Evolutionary conservation across 2,797 vertebrate genomes (phyloP), one percentile per base, ranked within the genome.

Genomic region (Lycodopsis pacificus): DNA sequence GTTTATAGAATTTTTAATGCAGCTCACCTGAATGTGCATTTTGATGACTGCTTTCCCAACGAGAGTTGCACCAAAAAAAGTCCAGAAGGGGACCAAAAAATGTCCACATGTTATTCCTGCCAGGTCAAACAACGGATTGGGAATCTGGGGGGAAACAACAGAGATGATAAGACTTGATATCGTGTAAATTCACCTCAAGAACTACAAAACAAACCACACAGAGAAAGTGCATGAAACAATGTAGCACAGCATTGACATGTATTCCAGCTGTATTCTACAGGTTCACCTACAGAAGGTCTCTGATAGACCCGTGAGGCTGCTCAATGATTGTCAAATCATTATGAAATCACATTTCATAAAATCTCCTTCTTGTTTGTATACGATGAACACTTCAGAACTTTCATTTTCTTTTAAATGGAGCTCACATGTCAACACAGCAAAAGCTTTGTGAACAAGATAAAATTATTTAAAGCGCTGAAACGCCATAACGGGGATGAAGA

Each of bases 41-140:
- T 97, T 98, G 84, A 96, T 93, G 73, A 97, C 91, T 11, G 96
- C 96, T 95, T 97, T 97, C 65, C 96, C 96, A 71, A 97, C 95
- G 34, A 97, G 86, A 1, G 96, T 97, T 15, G 96, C 96, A 54
- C 96, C 96, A 80, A 96, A 97, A 92, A 97, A 97, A 12, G 96
- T 97, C 96, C 96, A 97, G 90, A 98, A 97, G 13, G 96, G 96
- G 57, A 97, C 97, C 19, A 97, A 93, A 77, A 97, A 98, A 85
- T 97, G 96, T 68, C 96, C 96, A 81, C 96, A 97, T 12, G 95
- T 98, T 89, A 97, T 97, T 85, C 96, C 96, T 40, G 96, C 96
- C 88, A 97, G 92, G 93, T 97, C 97, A 80, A 97, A 98, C 20
- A 97, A 89, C 3, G 97, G 96, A 81, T 97, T 97, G 70, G 96